Conservation (phyloP, 30 jellyfish, hydroid and myxozoan genomes). For the Rhopilema esculentum region DNA sequence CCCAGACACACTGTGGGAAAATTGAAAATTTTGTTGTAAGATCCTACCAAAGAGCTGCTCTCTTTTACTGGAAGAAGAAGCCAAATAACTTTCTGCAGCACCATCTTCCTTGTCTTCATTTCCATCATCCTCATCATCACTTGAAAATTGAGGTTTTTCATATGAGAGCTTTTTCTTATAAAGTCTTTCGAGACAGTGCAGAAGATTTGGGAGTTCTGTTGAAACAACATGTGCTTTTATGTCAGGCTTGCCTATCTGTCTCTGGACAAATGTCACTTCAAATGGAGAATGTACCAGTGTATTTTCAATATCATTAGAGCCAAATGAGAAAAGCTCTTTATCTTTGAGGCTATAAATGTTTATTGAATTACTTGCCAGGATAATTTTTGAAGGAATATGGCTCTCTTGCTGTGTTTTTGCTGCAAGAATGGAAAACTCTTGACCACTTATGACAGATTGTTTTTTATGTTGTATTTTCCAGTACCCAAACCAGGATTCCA, state of each 20-base stretch:
- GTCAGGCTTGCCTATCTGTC: constrained; percentile 74
- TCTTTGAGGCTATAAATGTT: constrained; percentile 45
- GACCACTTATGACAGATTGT: constrained; percentile 14
- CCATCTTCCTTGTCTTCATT: background rate
- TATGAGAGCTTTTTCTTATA: constrained; percentile 32
- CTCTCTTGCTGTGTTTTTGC: constrained; percentile 76
- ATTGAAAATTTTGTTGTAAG: too few species aligned
- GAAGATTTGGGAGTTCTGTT: constrained; percentile 54
- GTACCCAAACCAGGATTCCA: constrained; percentile 92
- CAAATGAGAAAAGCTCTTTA: constrained; percentile 27
- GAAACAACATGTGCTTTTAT: constrained; percentile 64
- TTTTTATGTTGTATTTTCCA: constrained; percentile 57
- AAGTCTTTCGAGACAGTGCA: constrained; percentile 35
- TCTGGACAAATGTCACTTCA: constrained; percentile 66
- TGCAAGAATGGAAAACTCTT: constrained; percentile 29
- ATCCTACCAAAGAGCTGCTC: background rate
- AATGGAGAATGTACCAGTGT: constrained; percentile 85
- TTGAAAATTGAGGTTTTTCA: constrained; percentile 63
- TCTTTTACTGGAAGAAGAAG: background rate
- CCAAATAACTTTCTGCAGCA: background rate
- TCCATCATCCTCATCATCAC: constrained; percentile 40
- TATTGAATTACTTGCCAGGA: constrained; percentile 36
- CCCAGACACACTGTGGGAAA: too few species aligned
- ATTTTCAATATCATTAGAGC: constrained; percentile 42
- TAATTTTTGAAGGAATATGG: constrained; percentile 65